Percentiles rank a stretch among this genome's conserved stretches.
Evolutionary conservation across 64 coral and sea anemone species (phyloP).

Genomic region (Montipora sp.): DNA sequence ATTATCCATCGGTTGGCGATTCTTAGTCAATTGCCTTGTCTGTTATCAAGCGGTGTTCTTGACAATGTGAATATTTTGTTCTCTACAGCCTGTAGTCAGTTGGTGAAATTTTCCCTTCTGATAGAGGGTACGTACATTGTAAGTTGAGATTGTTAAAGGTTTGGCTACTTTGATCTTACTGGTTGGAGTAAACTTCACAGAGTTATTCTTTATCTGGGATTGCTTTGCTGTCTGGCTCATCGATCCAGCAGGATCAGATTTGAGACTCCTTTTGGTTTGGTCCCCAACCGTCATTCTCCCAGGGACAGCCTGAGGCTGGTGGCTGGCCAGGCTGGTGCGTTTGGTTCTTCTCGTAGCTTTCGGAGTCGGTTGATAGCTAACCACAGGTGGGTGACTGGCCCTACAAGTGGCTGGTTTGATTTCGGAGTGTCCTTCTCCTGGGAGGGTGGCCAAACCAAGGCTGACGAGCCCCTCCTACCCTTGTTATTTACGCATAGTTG

Average conservation of each 20-base stretch:
- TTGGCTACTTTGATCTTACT: too few species aligned
- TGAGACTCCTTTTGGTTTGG: too few species aligned
- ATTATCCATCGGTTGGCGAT: background rate
- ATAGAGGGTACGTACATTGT: background rate
- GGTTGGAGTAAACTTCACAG: too few species aligned
- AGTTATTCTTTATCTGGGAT: too few species aligned
- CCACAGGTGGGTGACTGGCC: background rate
- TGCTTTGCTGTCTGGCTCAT: too few species aligned
- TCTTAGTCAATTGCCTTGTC: background rate
- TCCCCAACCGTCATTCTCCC: too few species aligned
- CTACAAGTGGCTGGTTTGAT: slow-evolving; percentile 1
- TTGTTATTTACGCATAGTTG: background rate
- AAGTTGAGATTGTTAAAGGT: background rate
- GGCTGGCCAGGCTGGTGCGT: too few species aligned
- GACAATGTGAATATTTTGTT: background rate
- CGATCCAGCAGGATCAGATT: too few species aligned
- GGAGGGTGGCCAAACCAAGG: background rate
- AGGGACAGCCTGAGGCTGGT: too few species aligned
- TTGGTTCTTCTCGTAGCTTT: background rate
- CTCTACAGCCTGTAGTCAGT: background rate
- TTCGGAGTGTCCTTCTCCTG: background rate
- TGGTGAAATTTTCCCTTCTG: slow-evolving; percentile 10
- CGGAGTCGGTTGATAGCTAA: background rate
- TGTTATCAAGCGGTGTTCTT: slow-evolving; percentile 8
- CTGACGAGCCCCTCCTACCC: background rate